These are phyloP conservation scores for Blastomussa wellsi DNA, from an alignment of 92 coral and sea anemone genomes.

Conservation along the genomic window DNA sequence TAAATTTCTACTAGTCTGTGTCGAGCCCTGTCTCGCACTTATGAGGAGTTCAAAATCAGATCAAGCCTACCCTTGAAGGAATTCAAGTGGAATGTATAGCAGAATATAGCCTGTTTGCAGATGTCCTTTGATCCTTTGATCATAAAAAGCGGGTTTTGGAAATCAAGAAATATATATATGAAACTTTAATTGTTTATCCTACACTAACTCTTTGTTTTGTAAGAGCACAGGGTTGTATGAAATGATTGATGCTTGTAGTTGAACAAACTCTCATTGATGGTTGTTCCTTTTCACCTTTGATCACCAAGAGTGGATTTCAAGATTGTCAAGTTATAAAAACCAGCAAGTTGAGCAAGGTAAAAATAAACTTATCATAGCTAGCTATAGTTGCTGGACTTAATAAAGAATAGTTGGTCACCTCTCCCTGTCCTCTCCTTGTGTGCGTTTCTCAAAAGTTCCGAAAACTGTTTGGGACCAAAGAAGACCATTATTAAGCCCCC, in stretches of 20 bases:
- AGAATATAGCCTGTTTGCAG: neutral
- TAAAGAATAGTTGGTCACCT: neutral
- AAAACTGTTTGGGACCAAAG: too few species aligned
- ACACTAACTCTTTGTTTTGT: neutral
- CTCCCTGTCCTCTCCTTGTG: neutral
- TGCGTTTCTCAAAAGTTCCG: too few species aligned
- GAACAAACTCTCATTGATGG: slow-evolving; percentile 10
- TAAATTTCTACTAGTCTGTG: too few species aligned
- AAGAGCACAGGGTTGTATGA: neutral
- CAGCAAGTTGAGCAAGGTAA: slow-evolving; percentile 69
- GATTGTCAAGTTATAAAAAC: slow-evolving; percentile 68
- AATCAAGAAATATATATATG: too few species aligned
- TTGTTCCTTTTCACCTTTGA: slow-evolving; percentile 49
- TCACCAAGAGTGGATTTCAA: slow-evolving; percentile 70
- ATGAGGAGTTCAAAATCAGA: neutral
- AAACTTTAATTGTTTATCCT: too few species aligned
- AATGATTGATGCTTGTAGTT: slow-evolving; percentile 1
- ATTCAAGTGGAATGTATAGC: neutral
- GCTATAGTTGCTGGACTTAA: neutral
- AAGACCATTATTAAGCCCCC: too few species aligned
- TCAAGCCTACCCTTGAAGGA: neutral
- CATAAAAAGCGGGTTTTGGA: neutral
- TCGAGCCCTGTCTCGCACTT: too few species aligned
- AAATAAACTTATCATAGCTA: neutral
- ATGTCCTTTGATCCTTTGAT: too few species aligned